A percentile compares a stretch with the other conserved stretches of the same genome.
These are phyloP conservation scores for Petrosia ficiformis DNA, from an alignment of 37 sponge, comb jelly and placozoan genomes.

Conservation along the genomic window DNA sequence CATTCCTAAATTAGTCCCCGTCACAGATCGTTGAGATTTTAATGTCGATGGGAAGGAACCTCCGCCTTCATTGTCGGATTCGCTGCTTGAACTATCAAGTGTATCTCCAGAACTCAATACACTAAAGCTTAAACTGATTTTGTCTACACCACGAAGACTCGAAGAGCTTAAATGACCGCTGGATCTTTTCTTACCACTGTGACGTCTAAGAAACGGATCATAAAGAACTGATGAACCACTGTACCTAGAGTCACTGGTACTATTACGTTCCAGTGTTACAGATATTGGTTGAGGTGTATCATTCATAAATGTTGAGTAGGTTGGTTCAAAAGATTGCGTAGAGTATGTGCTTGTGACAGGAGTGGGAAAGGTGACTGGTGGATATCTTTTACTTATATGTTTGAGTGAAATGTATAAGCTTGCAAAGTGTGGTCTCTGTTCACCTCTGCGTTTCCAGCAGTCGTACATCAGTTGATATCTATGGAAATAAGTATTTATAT, in stretches of 20 bases:
- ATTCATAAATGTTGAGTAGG: background rate
- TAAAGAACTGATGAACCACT: background rate
- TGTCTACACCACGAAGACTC: background rate
- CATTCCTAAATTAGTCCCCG: background rate
- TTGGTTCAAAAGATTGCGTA: background rate
- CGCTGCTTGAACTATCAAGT: background rate
- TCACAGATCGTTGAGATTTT: background rate
- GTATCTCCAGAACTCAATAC: background rate
- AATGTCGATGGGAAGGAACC: constrained; percentile 3
- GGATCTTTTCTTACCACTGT: background rate
- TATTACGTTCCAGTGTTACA: too few relatives aligned
- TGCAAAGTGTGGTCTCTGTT: constrained; percentile 47
- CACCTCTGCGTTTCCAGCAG: constrained; percentile 44
- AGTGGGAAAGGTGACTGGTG: background rate
- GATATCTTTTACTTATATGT: background rate
- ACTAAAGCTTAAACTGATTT: background rate
- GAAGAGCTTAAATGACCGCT: too few relatives aligned
- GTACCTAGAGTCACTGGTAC: background rate
- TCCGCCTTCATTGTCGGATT: background rate
- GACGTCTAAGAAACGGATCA: background rate
- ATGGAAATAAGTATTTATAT: too few relatives aligned
- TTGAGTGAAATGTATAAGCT: constrained; percentile 10
- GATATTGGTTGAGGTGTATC: background rate
- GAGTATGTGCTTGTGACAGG: background rate
- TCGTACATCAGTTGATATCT: constrained; percentile 24